Base-by-base conservation (phyloP, 2,888 invertebrate species). In the Pecten maximus region DNA sequence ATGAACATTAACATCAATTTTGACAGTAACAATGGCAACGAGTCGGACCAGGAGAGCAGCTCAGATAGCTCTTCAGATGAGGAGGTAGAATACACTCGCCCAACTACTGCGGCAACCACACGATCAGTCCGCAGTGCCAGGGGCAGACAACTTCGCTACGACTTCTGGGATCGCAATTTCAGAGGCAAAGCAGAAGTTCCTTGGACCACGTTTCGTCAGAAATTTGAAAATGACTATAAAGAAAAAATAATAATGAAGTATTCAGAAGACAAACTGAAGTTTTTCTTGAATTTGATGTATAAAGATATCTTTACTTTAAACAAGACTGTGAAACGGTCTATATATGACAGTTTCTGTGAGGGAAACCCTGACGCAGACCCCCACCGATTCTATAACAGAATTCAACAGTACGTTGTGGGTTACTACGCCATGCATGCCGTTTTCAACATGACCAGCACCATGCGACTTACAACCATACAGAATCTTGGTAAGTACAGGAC, bases 121-220 rank as follows among this genome's bases (percentile, higher is more conserved):
- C 89, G 28, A 87, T 35, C 74, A 8, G 86, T 54, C 23, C 89
- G 89, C 19, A 89, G 90, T 87, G 74, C 74, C 0, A 74, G 74
- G 74, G 74, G 74, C 74, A 74, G 74, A 74, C 74, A 74, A 74
- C 89, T 90, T 8, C 87, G 88, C 19, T 92, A 92, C 48, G 95
- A 95, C 88, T 96, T 96, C 90, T 96, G 96, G 96, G 93, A 94
- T 50, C 92, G 95, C 6, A 94, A 95, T 91, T 96, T 96, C 88
- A 89, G 88, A 6, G 91, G 90, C 0, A 91, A 92, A 87, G 88
- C 44, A 6, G 93, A 94, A n/a, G 94, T 95, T 6, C 40, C 93
- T 10, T 95, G 94, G 94, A 91, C 87, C 3, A 93, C 92, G 2
- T 95, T 96, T 89, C 91, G 91, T 88, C 94, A 95, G 23, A 91